A percentile compares a stretch with the other conserved stretches of the same genome.
Evolutionary conservation across 2,797 vertebrate species (phyloP).

Genomic region (Acrocephalus scirpaceus): DNA sequence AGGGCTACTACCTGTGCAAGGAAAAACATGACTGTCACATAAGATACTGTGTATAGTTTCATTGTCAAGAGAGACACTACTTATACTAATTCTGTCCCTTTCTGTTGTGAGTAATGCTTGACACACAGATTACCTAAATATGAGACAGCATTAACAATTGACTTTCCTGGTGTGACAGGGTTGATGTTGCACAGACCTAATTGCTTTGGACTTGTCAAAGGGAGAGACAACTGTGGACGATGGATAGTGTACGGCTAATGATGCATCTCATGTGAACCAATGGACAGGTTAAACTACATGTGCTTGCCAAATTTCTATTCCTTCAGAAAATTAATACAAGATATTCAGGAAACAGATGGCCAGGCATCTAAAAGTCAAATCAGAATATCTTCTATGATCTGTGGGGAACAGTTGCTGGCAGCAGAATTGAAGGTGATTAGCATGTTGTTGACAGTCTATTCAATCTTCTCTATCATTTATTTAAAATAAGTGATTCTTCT

Average conservation of each 20-base stretch:
- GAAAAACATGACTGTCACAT: neutral
- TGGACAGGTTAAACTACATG: slow-evolving; percentile 7
- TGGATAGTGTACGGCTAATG: neutral
- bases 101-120: neutral
- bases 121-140: neutral
- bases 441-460: slow-evolving; percentile 18
- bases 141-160: neutral
- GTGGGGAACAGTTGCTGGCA: neutral
- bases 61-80: neutral
- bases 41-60: neutral
- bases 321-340: slow-evolving; percentile 45
- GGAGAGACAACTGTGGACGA: neutral
- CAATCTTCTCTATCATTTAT: slow-evolving; percentile 5
- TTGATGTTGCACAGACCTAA: neutral
- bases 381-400: slow-evolving; percentile 16
- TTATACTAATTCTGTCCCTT: neutral
- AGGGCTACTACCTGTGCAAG: neutral
- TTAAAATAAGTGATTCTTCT: slow-evolving; percentile 7
- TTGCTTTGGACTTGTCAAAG: neutral
- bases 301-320: slow-evolving; percentile 1
- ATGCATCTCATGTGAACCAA: neutral
- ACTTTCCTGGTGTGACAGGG: neutral
- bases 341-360: slow-evolving; percentile 51
- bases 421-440: slow-evolving; percentile 30
- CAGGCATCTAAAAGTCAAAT: slow-evolving; percentile 36